These are phyloP conservation scores for Pyralis farinalis DNA, from an alignment of 2,888 invertebrate genomes.

Conservation along the genomic window DNA sequence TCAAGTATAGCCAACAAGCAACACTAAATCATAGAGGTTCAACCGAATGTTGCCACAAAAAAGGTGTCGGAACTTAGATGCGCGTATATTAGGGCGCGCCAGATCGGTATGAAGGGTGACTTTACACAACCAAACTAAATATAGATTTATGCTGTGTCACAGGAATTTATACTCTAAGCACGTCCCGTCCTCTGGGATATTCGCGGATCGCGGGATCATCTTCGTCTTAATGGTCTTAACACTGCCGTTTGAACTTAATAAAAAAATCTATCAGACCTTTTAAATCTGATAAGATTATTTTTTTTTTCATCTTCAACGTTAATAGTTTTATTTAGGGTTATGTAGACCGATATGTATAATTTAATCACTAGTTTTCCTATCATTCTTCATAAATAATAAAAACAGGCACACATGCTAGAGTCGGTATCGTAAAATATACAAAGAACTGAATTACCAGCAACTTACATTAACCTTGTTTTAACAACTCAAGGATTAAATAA, in stretches of 20 bases:
- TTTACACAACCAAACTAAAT: conserved; percentile 47
- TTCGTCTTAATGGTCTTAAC: neutral
- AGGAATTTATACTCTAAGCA: conserved; percentile 59
- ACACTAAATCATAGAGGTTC: conserved; percentile 18
- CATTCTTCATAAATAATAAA: too few species aligned
- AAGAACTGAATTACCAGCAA: too few species aligned
- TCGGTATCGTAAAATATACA: too few species aligned
- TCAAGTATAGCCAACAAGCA: conserved; percentile 11
- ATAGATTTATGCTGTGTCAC: conserved; percentile 52
- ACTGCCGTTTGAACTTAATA: neutral
- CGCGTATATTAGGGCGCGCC: conserved; percentile 32
- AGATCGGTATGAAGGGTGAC: conserved; percentile 41
- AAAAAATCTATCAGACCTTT: neutral
- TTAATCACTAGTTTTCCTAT: too few species aligned
- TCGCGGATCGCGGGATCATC: conserved; percentile 18
- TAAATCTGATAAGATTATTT: too few species aligned
- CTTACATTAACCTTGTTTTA: too few species aligned
- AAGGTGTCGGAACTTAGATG: conserved; percentile 27
- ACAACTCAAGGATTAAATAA: too few species aligned
- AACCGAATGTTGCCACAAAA: conserved; percentile 28
- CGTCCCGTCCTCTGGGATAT: conserved; percentile 31
- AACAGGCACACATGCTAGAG: too few species aligned
- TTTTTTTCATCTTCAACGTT: too few species aligned
- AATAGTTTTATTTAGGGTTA: too few species aligned
- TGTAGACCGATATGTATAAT: too few species aligned